These are phyloP conservation scores for Hybos culiciformis DNA, from an alignment of 2,888 invertebrate genomes.

Conservation along the genomic window DNA sequence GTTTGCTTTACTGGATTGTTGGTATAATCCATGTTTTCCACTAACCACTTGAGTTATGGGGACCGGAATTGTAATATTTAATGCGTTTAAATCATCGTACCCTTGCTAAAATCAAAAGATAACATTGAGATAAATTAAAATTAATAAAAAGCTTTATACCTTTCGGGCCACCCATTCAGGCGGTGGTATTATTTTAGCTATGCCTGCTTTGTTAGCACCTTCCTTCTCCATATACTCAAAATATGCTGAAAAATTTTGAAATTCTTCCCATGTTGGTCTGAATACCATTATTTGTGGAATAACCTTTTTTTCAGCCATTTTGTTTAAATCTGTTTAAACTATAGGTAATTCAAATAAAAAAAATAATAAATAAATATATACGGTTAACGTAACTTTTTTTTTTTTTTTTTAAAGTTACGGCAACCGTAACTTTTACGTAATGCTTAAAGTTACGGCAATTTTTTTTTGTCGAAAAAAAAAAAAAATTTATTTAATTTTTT, in stretches of 20 bases:
- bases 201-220: conserved; percentile 88
- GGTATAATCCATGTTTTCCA: conserved; percentile 90
- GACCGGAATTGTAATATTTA: conserved; percentile 78
- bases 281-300: conserved; percentile 45
- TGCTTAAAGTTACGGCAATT: too few species aligned
- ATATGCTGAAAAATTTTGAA: conserved; percentile 86
- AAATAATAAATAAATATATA: too few species aligned
- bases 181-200: conserved; percentile 93
- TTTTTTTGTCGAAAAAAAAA: too few species aligned
- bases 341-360: too few species aligned
- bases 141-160: conserved; percentile 65
- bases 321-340: too few species aligned
- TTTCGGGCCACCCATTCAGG: conserved; percentile 88
- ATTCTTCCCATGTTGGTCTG: conserved; percentile 93
- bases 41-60: conserved; percentile 92
- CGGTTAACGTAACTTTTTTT: too few species aligned
- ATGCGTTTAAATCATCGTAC: conserved; percentile 65
- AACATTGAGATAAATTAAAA: too few species aligned
- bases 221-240: conserved; percentile 82
- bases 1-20: conserved; percentile 93
- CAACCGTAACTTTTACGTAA: too few species aligned
- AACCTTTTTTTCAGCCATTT: not conserved
- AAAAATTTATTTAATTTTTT: too few species aligned
- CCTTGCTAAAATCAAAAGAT: too few species aligned
- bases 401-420: too few species aligned